Base-by-base conservation (phyloP, 2,797 vertebrate species). In the Coilia nasus region DNA sequence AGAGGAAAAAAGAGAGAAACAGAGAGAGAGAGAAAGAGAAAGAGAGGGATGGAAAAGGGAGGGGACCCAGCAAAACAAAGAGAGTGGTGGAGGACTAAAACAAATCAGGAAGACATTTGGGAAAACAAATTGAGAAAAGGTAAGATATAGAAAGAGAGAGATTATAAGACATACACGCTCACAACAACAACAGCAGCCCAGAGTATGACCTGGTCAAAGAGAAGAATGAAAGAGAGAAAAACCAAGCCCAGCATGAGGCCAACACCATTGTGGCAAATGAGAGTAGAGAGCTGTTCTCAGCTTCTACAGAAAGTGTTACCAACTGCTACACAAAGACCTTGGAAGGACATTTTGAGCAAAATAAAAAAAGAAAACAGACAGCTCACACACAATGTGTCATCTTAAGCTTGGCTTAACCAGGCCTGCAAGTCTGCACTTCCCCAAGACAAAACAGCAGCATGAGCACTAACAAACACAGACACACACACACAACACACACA, bases 131-230 rank as follows among this genome's bases (percentile, higher is more conserved):
- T 47, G 3, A 47, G 46, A 47, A 47, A 47, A 47, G 46, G 46
- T 47, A 47, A 47, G 46, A 47, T 47, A n/a, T n/a, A n/a, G n/a
- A n/a, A n/a, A n/a, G n/a, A n/a, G n/a, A n/a, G n/a, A n/a, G n/a
- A 47, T 3, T 10, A 47, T 47, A 47, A n/a, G 46, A 47, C 46
- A 47, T 47, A 47, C 3, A 47, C 46, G 46, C 46, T 3, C 46
- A 10, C 4, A 47, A 47, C 3, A 47, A 47, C 81, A 12, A 82
- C 57, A 84, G 84, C 81, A 64, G 81, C 81, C 81, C 57, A 56
- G 75, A 86, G 28, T 75, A 80, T 50, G 57, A 64, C 41, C 62
- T 81, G 84, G 81, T 83, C 71, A 59, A 84, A 85, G 44, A 83
- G 56, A 41, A 25, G 23, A 56, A 47, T n/a, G 59, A 64, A 35